Evolutionary conservation across 1,140 invertebrate genomes (phyloP).

Genomic region (Himalopsyche phryganea): DNA sequence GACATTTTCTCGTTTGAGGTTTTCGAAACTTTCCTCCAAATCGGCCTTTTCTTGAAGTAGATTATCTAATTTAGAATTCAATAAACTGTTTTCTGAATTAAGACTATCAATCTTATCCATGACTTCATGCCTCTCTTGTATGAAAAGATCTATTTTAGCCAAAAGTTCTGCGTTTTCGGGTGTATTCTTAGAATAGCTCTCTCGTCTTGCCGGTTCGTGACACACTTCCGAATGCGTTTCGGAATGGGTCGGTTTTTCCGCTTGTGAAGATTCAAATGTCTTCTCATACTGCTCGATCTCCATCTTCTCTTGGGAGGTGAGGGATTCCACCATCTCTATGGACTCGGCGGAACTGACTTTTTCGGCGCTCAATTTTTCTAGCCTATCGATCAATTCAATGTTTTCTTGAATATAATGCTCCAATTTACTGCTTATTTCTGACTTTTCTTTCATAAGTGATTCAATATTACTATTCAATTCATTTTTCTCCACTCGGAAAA

Average conservation of each 20-base stretch:
- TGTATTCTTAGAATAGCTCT: conserved; percentile 52
- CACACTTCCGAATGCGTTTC: conserved; percentile 31
- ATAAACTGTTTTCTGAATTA: conserved; percentile 55
- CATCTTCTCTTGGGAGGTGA: conserved; percentile 61
- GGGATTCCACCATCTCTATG: conserved; percentile 65
- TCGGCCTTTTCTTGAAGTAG: conserved; percentile 35
- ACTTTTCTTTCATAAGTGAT: conserved; percentile 56
- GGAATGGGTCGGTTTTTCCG: conserved; percentile 6
- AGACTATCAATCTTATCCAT: conserved; percentile 65
- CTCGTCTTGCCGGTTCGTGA: conserved; percentile 20
- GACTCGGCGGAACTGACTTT: conserved; percentile 66
- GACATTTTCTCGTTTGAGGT: conserved; percentile 31
- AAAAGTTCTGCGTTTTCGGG: conserved; percentile 60
- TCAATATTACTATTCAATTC: conserved; percentile 53
- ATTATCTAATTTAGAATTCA: conserved; percentile 35
- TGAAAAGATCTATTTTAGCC: conserved; percentile 64
- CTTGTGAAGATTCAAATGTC: conserved; percentile 16
- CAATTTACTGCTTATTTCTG: conserved; percentile 55
- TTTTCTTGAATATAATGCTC: conserved; percentile 64
- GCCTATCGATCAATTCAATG: conserved; percentile 62
- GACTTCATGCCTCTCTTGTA: conserved; percentile 62
- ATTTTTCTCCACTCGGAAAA: conserved; percentile 53
- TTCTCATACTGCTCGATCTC: conserved; percentile 56
- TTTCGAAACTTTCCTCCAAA: conserved; percentile 33
- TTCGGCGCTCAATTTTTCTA: conserved; percentile 63